These are phyloP conservation scores for Eupithecia tripunctaria DNA, from an alignment of 2,888 invertebrate genomes.

Conservation along the genomic window DNA sequence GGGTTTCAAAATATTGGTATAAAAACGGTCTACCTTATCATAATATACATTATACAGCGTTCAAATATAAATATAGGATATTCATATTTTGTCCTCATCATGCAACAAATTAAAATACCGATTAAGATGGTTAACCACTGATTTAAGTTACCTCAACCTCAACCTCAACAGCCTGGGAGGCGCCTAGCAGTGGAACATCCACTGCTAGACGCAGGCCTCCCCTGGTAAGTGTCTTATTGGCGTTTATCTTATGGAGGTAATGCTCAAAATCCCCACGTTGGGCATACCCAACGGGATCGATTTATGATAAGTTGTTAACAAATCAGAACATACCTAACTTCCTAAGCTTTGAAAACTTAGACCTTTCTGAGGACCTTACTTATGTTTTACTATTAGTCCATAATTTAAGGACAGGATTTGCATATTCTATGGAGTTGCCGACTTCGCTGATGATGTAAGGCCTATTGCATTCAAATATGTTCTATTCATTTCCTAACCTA, in stretches of 20 bases:
- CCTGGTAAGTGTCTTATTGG: no score
- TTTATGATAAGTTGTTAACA: neutral
- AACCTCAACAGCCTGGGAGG: no score
- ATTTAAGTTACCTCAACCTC: no score
- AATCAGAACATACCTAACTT: neutral
- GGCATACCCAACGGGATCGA: no score
- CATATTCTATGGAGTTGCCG: neutral
- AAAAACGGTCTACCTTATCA: neutral
- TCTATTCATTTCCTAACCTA: neutral
- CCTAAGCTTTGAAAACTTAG: neutral
- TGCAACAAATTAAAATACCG: neutral
- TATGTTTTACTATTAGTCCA: neutral
- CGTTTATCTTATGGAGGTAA: no score
- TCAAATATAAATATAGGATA: neutral
- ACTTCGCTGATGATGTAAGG: neutral
- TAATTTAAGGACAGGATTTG: neutral
- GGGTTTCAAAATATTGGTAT: neutral
- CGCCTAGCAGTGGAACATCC: no score
- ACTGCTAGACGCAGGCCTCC: no score
- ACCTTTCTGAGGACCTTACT: neutral
- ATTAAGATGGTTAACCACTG: neutral
- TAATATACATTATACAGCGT: neutral
- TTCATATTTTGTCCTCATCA: neutral
- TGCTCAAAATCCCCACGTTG: no score
- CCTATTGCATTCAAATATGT: conserved; percentile 9